Percentiles rank a stretch among this genome's conserved stretches.
These are phyloP conservation scores for Aleiodes leptofemur DNA, from an alignment of 2,888 invertebrate species.

Conservation along the genomic window DNA sequence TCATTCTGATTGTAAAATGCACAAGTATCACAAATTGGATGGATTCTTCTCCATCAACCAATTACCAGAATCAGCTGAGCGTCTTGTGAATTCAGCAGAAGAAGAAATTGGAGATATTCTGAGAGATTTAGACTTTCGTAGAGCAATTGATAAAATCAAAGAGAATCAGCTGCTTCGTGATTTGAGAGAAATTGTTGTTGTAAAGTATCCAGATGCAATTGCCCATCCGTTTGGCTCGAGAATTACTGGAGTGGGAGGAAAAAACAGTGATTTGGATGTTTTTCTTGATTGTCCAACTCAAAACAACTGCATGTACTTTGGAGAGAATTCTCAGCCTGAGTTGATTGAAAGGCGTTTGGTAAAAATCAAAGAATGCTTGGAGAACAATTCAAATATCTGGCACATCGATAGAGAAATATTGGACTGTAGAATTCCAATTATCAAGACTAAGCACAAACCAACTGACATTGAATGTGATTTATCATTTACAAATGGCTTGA, in stretches of 20 bases:
- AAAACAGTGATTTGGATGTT: conserved; percentile 66
- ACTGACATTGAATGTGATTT: conserved; percentile 78
- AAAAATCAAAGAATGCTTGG: conserved; percentile 51
- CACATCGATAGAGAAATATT: conserved; percentile 73
- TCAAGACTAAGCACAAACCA: conserved; percentile 76
- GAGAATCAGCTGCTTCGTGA: conserved; percentile 51
- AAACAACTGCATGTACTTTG: conserved; percentile 4
- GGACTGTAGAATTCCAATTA: conserved; percentile 79
- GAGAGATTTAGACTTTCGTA: conserved; percentile 50
- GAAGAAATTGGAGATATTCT: conserved; percentile 48
- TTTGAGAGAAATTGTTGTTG: conserved; percentile 55
- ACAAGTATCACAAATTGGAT: conserved; percentile 22
- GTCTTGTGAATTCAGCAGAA: conserved; percentile 45
- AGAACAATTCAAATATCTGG: conserved; percentile 53
- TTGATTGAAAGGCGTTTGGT: conserved; percentile 19
- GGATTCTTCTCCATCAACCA: conserved; percentile 1
- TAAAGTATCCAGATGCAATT: conserved; percentile 62
- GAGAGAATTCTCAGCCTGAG: not conserved
- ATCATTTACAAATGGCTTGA: no score
- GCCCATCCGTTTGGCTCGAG: conserved; percentile 79
- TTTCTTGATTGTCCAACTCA: conserved; percentile 65
- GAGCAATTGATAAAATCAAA: conserved; percentile 45
- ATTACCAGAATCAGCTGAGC: conserved; percentile 38
- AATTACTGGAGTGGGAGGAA: conserved; percentile 77
- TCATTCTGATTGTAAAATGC: conserved; percentile 5